Evolutionary conservation across 2,797 vertebrate genomes (phyloP), one percentile per base, ranked within the genome.

Genomic region (Chaetodon trifasciatus): DNA sequence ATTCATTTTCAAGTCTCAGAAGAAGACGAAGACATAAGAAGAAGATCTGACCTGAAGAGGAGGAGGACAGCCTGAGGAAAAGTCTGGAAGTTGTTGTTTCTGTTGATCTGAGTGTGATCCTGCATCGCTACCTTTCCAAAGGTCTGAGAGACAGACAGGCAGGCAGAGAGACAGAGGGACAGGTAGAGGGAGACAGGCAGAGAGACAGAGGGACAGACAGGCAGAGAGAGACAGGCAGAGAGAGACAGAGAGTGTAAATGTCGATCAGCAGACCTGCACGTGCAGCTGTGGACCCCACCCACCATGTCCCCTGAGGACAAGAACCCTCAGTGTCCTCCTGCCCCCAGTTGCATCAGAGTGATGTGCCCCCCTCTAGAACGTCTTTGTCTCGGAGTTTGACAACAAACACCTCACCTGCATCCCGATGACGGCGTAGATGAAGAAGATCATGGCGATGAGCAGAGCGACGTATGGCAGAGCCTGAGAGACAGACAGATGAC

Each of bases 31-130:
- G 24, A 32, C 28, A 32, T 32, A 32, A 32, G 28, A 32, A 32
- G 15, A 16, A 7, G 5, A 6, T 28, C 79, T 80, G 76, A 98
- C 98, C 98, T 97, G 96, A 99, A 99, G 40, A 99, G 96, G 62
- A 98, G 96, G 0, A 99, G 95, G 1, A 99, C 98, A 0, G 98
- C 97, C 91, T 99, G 98, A n/a, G 97, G 97, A 81, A 99, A 99
- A 0, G 98, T 99, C 93, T 99, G 98, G 91, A 99, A 99, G 92
- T 99, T 99, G 96, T 99, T 99, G 95, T 99, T 99, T 70, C 98
- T 96, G 91, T 97, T 99, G 94, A 99, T 98, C 93, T 99, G 97
- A 73, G 97, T 98, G 88, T 95, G 93, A 83, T 97, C 97, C 87
- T 96, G 97, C 96, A 99, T 96, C 47, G 98, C 98, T 15, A 99